A percentile compares a stretch with the other conserved stretches of the same genome.
phyloP scores from a whole-genome alignment of 2,113 vertebrate species.

The Calidris pygmaea region DNA sequence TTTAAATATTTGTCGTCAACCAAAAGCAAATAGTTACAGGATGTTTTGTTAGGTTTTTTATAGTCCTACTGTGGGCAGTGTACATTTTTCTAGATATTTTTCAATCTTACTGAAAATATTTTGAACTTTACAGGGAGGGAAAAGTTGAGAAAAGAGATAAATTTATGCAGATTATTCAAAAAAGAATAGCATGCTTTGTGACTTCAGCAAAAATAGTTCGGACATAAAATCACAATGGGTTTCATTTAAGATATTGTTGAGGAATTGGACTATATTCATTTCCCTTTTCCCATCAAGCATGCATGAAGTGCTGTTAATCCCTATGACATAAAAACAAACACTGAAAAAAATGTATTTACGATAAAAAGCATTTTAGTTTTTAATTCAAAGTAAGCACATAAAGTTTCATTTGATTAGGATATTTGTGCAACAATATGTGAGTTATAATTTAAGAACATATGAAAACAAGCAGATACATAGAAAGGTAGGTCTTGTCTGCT shows the following conservation, averaged over 20 bases:
- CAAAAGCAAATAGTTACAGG: background rate
- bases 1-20: background rate
- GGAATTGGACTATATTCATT: background rate
- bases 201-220: background rate
- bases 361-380: background rate
- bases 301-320: background rate
- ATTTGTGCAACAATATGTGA: background rate
- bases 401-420: background rate
- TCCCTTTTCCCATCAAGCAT: background rate
- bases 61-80: background rate
- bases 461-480: background rate
- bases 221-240: background rate
- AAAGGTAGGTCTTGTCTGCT: background rate
- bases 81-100: background rate
- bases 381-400: background rate
- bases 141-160: background rate
- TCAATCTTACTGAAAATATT: background rate
- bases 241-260: background rate
- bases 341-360: background rate
- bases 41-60: background rate
- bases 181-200: accelerated
- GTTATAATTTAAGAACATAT: background rate
- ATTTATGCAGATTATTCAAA: background rate
- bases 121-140: background rate
- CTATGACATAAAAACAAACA: background rate